These are phyloP conservation scores for Dryococelus australis DNA, from an alignment of 2,888 invertebrate species.

Conservation along the genomic window DNA sequence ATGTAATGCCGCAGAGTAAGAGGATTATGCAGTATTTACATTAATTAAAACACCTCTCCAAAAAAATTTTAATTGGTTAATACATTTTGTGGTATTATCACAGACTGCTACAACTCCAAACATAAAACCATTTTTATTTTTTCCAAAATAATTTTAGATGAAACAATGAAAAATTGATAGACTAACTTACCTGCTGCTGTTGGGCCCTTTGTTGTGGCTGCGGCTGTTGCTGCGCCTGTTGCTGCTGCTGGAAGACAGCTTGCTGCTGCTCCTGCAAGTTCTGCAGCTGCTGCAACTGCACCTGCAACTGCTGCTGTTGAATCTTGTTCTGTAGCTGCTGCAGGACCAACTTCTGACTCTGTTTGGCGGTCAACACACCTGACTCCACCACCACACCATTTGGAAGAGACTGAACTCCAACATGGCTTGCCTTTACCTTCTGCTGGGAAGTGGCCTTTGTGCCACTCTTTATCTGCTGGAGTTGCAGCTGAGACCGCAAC, in stretches of 20 bases:
- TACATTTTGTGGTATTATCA: no score
- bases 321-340: conserved; percentile 55
- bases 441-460: conserved; percentile 50
- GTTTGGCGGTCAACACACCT: conserved; percentile 50
- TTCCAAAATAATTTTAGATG: no score
- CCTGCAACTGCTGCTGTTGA: conserved; percentile 56
- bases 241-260: conserved; percentile 51
- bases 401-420: conserved; percentile 33
- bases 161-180: no score
- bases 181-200: conserved; percentile 43
- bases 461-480: conserved; percentile 67
- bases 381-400: conserved; percentile 43
- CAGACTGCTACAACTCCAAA: no score
- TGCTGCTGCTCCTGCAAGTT: conserved; percentile 48
- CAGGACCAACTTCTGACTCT: conserved; percentile 60
- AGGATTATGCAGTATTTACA: no score
- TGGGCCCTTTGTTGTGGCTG: conserved; percentile 49
- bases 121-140: no score
- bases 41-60: no score
- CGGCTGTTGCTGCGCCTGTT: conserved; percentile 43
- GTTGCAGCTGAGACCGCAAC: conserved; percentile 74
- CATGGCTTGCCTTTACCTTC: conserved; percentile 68
- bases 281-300: conserved; percentile 45
- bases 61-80: no score
- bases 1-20: neutral